These are phyloP conservation scores for Potorous gilbertii DNA, from an alignment of 2,797 vertebrate genomes.

Conservation along the genomic window DNA sequence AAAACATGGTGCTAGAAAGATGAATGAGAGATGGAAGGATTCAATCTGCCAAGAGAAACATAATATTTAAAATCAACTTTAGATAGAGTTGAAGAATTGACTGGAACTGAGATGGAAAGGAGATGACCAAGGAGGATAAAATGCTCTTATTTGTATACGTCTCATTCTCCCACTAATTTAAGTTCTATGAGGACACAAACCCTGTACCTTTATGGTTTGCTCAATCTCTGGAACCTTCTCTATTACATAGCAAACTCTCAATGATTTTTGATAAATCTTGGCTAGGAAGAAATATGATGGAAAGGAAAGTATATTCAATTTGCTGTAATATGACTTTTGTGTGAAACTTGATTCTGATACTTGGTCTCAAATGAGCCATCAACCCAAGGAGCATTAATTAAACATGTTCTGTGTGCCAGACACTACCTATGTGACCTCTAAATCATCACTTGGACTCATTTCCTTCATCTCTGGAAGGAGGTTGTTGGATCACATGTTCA, in stretches of 20 bases:
- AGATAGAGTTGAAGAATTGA: neutral
- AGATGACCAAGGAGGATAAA: neutral
- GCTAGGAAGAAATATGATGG: neutral
- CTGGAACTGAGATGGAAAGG: neutral
- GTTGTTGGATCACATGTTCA: neutral
- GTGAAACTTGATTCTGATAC: neutral
- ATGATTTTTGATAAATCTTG: neutral
- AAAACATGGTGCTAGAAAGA: neutral
- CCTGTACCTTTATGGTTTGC: neutral
- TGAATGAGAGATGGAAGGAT: neutral
- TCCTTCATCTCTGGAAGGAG: neutral
- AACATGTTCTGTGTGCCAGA: neutral
- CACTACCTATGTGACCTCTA: neutral
- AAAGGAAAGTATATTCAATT: neutral
- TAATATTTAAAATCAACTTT: constrained; percentile 21
- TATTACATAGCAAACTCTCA: neutral
- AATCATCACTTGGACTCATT: neutral
- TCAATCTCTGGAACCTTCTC: neutral
- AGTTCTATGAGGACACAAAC: neutral
- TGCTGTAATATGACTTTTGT: neutral
- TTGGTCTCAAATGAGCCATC: neutral
- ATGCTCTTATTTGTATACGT: neutral
- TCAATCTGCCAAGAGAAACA: neutral
- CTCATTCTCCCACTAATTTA: neutral
- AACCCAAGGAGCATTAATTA: neutral